Conservation (phyloP, 2,113 vertebrate genomes). For the Apodemus sylvaticus region DNA sequence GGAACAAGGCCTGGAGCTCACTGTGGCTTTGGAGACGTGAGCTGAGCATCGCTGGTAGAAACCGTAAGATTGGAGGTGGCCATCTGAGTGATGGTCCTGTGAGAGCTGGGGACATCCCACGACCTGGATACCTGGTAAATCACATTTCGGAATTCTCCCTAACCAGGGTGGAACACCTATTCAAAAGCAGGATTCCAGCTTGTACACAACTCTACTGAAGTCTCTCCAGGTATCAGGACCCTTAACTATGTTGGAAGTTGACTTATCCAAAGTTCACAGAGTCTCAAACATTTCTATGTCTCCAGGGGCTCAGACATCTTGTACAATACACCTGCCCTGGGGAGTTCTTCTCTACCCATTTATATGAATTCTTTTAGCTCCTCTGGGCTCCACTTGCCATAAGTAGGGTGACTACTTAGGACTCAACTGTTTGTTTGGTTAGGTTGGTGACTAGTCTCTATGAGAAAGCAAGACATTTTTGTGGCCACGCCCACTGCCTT, state of each 20-base stretch:
- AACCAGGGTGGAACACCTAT: background rate
- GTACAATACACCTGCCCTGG: background rate
- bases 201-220: fast-evolving
- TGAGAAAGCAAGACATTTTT: background rate
- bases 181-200: background rate
- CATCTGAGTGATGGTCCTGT: background rate
- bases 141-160: background rate
- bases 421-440: too few relatives aligned
- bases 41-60: background rate
- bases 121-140: background rate
- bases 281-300: background rate
- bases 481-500: background rate
- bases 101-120: background rate
- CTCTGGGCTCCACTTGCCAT: background rate
- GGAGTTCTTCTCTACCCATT: background rate
- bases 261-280: background rate
- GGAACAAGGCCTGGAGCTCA: fast-evolving
- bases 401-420: background rate
- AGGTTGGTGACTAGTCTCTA: background rate
- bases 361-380: background rate
- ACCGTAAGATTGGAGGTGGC: background rate
- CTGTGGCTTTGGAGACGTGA: background rate
- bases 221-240: background rate
- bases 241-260: too few relatives aligned
- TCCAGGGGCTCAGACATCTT: too few relatives aligned